These are phyloP conservation scores for Coturnix japonica DNA, from an alignment of 2,113 vertebrate species.

Conservation along the genomic window DNA sequence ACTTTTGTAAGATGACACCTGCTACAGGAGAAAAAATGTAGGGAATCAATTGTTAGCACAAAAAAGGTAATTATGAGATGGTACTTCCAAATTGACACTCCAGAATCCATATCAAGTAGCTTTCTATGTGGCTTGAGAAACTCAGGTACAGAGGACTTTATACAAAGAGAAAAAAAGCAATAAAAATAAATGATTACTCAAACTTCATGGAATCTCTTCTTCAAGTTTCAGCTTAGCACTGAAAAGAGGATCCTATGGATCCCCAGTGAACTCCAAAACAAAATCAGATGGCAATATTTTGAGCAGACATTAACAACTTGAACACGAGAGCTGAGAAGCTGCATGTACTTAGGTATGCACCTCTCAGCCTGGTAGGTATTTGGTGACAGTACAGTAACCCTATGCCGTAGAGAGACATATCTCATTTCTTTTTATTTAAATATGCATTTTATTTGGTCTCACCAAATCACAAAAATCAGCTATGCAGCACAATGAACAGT, in stretches of 20 bases:
- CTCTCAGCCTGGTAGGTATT: not conserved
- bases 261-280: not conserved
- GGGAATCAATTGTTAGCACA: constrained; percentile 2
- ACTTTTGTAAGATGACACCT: constrained; percentile 62
- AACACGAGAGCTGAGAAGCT: not conserved
- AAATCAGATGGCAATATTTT: not conserved
- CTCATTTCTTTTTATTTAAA: not conserved
- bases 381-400: rapidly evolving
- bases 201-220: not conserved
- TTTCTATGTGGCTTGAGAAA: not conserved
- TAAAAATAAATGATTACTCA: not conserved
- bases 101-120: rapidly evolving
- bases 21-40: constrained; percentile 18
- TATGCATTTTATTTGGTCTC: not conserved
- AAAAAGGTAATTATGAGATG: not conserved
- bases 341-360: rapidly evolving
- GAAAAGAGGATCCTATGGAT: not conserved
- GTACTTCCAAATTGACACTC: not conserved
- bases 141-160: not conserved
- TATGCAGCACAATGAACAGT: not conserved
- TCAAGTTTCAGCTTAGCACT: not conserved
- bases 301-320: not conserved
- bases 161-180: not conserved
- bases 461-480: not conserved
- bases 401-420: not conserved